Base-by-base conservation (phyloP, 2,113 vertebrate genomes). In the Macquaria australasica region DNA sequence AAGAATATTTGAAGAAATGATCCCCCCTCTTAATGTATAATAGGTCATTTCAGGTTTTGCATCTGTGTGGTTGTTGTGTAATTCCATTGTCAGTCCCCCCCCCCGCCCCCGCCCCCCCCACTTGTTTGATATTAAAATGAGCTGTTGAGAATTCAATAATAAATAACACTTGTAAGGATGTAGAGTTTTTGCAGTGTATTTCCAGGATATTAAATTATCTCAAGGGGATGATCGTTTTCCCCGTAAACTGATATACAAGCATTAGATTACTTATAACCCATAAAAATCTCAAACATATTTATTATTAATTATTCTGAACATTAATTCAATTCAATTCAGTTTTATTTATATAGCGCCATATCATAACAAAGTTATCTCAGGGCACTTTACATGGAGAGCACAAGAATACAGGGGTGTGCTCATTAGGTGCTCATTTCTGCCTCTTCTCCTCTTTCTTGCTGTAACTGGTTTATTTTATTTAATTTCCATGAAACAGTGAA, bases 131-230 rank as follows among this genome's bases (percentile, higher is more conserved):
- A 58, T 58, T 59, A 59, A 23, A 79, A 78, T 43, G 43, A 59
- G 25, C 8, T 16, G n/a, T 43, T 64, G 20, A 37, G 16, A 41
- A 23, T n/a, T 59, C 9, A 25, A 21, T 3, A 12, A 48, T 21
- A 55, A 16, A 14, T 7, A 48, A 50, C n/a, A 53, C n/a, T 51
- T 23, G 3, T 28, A 16, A 34, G 8, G 50, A 37, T 58, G 37
- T 3, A 34, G 20, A 41, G 1, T 59, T 37, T 14, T 31, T 37
- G 8, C 43, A 41, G 25, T 45, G 37, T 23, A 39, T 66, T 73
- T 48, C 23, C 69, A 68, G 50, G n/a, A 31, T 50, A 77, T 64
- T 63, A 37, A 64, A 71, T 58, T 6, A 25, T 55, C 66, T 60
- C 41, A 34, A 43, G 39, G 10, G 39, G 31, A 14, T 51, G 34